phyloP scores from a whole-genome alignment of 2,888 invertebrate genomes.

The Stratiomys singularior region DNA sequence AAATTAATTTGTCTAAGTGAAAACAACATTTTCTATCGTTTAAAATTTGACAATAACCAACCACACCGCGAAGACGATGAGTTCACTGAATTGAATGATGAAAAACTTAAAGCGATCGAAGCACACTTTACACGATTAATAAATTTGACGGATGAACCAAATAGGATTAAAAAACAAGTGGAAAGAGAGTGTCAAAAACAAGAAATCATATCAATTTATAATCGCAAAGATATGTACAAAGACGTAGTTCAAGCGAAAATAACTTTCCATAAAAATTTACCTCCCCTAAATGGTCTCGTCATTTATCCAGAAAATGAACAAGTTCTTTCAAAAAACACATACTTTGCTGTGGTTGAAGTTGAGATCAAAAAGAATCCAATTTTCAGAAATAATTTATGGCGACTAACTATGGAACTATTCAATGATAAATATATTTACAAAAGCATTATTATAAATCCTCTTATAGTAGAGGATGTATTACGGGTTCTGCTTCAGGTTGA shows the following conservation, averaged over 20 bases:
- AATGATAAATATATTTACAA: neutral
- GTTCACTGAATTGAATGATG: conserved; percentile 7
- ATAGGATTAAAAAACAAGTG: conserved; percentile 8
- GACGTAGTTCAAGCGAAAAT: conserved; percentile 4
- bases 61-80: neutral
- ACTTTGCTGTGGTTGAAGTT: conserved; percentile 46
- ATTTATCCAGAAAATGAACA: conserved; percentile 16
- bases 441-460: conserved; percentile 24
- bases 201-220: conserved; percentile 26
- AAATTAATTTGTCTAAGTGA: conserved; percentile 61
- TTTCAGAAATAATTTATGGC: conserved; percentile 39
- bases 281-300: neutral
- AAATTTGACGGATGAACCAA: conserved; percentile 30
- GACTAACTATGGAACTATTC: neutral
- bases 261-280: neutral
- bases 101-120: conserved; percentile 25
- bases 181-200: conserved; percentile 32
- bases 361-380: conserved; percentile 42
- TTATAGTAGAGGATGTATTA: conserved; percentile 16
- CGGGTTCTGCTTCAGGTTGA: conserved; percentile 44
- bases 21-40: conserved; percentile 62
- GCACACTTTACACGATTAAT: neutral
- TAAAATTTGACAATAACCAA: conserved; percentile 52
- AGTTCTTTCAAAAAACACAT: conserved; percentile 19
- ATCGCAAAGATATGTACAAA: neutral